Percentiles rank a stretch among this genome's conserved stretches.
Conservation (phyloP, 2,888 invertebrate genomes). For the Tubiluchus corallicola region DNA sequence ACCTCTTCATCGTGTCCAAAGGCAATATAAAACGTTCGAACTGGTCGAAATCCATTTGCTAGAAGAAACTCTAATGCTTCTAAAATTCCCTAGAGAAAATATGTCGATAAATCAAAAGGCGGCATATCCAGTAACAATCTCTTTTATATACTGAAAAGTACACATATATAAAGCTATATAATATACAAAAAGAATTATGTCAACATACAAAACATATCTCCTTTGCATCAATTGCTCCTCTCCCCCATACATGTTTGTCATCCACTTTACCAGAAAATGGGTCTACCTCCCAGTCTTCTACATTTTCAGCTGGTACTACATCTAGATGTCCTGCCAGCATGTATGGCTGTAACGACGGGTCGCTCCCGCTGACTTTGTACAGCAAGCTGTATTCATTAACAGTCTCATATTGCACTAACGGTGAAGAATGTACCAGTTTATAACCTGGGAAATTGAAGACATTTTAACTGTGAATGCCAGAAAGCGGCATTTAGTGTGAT, state of each 20-base stretch:
- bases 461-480: no score
- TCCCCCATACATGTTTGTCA: constrained; percentile 32
- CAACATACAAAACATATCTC: constrained; percentile 28
- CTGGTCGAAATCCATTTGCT: constrained; percentile 26
- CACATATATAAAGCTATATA: not conserved
- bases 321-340: constrained; percentile 34
- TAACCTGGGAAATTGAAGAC: constrained; percentile 20
- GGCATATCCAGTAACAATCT: not conserved
- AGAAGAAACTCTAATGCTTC: constrained; percentile 32
- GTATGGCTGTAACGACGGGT: constrained; percentile 28
- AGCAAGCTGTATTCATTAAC: constrained; percentile 31
- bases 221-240: constrained; percentile 36
- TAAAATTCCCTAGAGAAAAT: constrained; percentile 28
- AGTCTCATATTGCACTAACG: constrained; percentile 19
- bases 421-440: constrained; percentile 20
- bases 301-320: constrained; percentile 32
- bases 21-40: constrained; percentile 32
- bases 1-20: constrained; percentile 38
- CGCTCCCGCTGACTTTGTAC: constrained; percentile 29
- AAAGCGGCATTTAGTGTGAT: no score
- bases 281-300: constrained; percentile 22
- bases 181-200: not conserved
- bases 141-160: not conserved
- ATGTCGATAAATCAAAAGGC: constrained; percentile 5
- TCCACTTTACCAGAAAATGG: constrained; percentile 32